Conservation (phyloP, 1,140 invertebrate genomes). For the Portunus trituberculatus region DNA sequence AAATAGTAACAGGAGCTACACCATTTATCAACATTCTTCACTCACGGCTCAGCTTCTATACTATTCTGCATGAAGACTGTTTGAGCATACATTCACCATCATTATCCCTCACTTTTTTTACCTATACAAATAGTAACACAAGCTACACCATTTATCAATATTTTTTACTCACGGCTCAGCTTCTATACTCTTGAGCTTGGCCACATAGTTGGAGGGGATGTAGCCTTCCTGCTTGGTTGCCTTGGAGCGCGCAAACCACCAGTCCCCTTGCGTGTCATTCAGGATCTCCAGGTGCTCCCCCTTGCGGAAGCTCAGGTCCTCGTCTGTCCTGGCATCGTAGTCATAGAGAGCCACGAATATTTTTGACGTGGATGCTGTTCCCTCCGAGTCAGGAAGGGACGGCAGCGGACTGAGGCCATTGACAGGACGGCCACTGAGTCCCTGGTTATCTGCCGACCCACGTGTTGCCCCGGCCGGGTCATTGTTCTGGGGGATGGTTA, state of each 20-base stretch:
- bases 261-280: conserved; percentile 99
- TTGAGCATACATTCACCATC: too few species aligned
- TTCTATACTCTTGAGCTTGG: conserved; percentile 99
- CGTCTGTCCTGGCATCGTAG: conserved; percentile 99
- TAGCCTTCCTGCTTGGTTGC: conserved; percentile 97
- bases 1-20: too few species aligned
- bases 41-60: conserved; percentile 99
- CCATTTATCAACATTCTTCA: too few species aligned
- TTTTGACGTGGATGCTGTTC: conserved; percentile 78
- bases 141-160: too few species aligned
- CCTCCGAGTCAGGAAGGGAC: conserved; percentile 65
- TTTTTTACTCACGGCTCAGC: conserved; percentile 99
- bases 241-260: conserved; percentile 99
- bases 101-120: neutral
- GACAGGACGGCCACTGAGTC: conserved; percentile 64
- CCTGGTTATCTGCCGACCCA: conserved; percentile 56
- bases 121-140: neutral
- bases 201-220: conserved; percentile 99
- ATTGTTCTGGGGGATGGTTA: conserved; percentile 57
- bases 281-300: conserved; percentile 98
- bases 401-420: conserved; percentile 68
- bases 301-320: conserved; percentile 98
- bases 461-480: conserved; percentile 33
- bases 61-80: too few species aligned
- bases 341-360: conserved; percentile 99